Base-by-base conservation (phyloP, 2,888 invertebrate genomes). In the Octonoba sinensis region DNA sequence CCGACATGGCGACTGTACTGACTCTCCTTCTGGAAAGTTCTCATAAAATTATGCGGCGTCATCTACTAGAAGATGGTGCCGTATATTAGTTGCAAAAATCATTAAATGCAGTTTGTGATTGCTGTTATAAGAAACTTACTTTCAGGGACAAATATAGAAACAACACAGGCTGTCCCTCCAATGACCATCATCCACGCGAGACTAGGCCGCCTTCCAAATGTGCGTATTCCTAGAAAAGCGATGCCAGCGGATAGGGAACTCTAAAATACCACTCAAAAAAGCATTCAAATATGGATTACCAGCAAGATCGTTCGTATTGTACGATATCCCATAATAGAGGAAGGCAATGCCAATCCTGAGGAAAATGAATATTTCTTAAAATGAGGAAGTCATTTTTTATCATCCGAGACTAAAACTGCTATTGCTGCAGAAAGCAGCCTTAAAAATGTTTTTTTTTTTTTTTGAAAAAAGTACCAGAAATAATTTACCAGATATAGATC, bases 261-360 rank as follows among this genome's bases (percentile, higher is more conserved):
- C 75, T n/a, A 75, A n/a, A 1, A 56, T 20, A 22, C 84, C 94
- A 85, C 92, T 91, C 59, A 89, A 84, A 24, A 88, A 85, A 4
- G 87, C 87, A 85, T 93, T 93, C 67, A 93, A 88, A 87, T 94
- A 94, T 47, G 94, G 89, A 87, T 94, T 92, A 75, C 94, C 94
- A 49, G 93, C 92, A 84, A 94, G 92, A 84, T 93, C 93, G 73
- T 92, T 92, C 84, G 94, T 90, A 87, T 94, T 94, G 78, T 94
- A 89, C 76, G 93, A 91, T 46, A 94, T 89, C 2, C 94, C 94
- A 85, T 94, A 94, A 88, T 94, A 94, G 1, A 93, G 92, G 65
- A 94, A 91, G 82, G 94, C 93, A 89, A 93, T 93, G 72, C 92
- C 91, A 87, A 93, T 94, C 94, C 94, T 82, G 69, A 11, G 36